Evolutionary conservation across 1,140 invertebrate species (phyloP).

Genomic region (Pseudomyrmex dendroicus): DNA sequence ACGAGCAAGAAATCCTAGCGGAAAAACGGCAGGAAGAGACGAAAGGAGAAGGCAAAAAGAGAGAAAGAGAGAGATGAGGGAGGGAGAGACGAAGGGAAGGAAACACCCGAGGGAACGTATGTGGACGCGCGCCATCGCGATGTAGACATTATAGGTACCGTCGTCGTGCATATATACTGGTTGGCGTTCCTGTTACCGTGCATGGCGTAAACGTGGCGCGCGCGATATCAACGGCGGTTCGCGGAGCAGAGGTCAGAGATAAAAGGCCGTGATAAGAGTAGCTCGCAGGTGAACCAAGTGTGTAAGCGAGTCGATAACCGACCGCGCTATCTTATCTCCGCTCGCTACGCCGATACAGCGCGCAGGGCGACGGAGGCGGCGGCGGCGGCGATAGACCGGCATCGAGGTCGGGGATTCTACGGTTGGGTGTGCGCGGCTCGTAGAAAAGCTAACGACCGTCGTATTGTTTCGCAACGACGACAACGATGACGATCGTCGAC

Average conservation of each 20-base stretch:
- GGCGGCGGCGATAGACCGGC: constrained; percentile 53
- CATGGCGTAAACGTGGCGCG: constrained; percentile 52
- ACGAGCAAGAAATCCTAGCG: constrained; percentile 29
- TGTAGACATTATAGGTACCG: constrained; percentile 74
- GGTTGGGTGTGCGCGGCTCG: constrained; percentile 37
- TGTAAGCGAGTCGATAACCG: constrained; percentile 77
- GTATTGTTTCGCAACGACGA: constrained; percentile 28
- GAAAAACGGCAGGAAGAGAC: constrained; percentile 1
- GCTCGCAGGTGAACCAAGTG: constrained; percentile 78
- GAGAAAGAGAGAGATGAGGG: too few species aligned
- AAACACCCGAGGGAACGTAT: neutral
- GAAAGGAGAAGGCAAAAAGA: neutral
- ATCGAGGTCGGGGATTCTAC: constrained; percentile 56
- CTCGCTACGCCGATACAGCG: constrained; percentile 67
- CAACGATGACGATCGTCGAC: neutral
- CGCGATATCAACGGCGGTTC: constrained; percentile 69
- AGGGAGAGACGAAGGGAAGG: neutral
- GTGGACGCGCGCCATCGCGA: constrained; percentile 51
- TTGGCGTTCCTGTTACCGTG: constrained; percentile 23
- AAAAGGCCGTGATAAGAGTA: constrained; percentile 77
- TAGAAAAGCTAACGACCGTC: constrained; percentile 54
- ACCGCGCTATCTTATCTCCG: constrained; percentile 76
- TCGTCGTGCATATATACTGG: constrained; percentile 54
- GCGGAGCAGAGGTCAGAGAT: constrained; percentile 80
- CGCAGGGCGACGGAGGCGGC: neutral